Evolutionary conservation across 2,888 invertebrate genomes (phyloP).

Genomic region (Aphodius sticticus): DNA sequence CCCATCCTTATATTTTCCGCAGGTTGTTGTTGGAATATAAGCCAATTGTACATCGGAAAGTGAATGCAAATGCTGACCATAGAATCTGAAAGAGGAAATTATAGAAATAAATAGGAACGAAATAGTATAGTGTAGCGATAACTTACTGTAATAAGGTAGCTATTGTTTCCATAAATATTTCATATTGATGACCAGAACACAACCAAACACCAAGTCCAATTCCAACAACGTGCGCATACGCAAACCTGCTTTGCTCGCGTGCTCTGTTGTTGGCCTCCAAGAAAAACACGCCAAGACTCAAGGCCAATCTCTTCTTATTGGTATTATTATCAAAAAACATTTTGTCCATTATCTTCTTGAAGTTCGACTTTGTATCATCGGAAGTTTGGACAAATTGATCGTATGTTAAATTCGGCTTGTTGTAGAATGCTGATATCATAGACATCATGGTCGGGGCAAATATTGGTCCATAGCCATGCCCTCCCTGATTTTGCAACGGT

Average conservation of each 20-base stretch:
- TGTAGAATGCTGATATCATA: conserved; percentile 27
- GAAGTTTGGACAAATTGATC: conserved; percentile 16
- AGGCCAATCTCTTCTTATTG: conserved; percentile 55
- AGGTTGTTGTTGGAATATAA: conserved; percentile 42
- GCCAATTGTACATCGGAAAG: conserved; percentile 48
- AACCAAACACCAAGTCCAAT: conserved; percentile 50
- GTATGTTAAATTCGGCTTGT: conserved; percentile 25
- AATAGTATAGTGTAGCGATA: background rate
- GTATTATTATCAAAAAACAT: conserved; percentile 55
- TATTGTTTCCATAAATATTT: conserved; percentile 48
- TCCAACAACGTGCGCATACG: conserved; percentile 58
- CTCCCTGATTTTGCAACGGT: conserved; percentile 54
- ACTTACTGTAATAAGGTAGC: conserved; percentile 37
- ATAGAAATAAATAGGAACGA: background rate
- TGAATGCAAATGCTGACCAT: conserved; percentile 39
- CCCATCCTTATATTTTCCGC: conserved; percentile 40
- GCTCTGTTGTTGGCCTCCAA: conserved; percentile 59
- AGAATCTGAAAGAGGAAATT: conserved; percentile 35
- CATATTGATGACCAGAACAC: conserved; percentile 45
- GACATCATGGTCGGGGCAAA: background rate
- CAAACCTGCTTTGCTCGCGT: conserved; percentile 55
- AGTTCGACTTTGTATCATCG: conserved; percentile 13
- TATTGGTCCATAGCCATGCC: conserved; percentile 60
- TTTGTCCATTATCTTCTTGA: conserved; percentile 39
- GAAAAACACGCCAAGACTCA: conserved; percentile 58